These are phyloP conservation scores for Crypturellus undulatus DNA, from an alignment of 2,113 vertebrate species.

Conservation along the genomic window DNA sequence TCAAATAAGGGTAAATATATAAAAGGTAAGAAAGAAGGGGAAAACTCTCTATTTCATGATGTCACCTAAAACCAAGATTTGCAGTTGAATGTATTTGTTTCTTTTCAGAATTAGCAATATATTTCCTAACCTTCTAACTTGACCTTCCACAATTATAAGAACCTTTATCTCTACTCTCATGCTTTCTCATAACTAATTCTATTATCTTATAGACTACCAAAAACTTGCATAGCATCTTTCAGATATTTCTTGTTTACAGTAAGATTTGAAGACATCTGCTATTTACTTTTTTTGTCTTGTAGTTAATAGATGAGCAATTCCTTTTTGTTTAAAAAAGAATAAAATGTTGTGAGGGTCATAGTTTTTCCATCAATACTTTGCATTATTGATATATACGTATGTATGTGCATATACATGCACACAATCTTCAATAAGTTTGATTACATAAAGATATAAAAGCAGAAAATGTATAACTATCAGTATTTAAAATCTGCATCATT, in stretches of 20 bases:
- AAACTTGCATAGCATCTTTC: not conserved
- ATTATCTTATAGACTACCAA: not conserved
- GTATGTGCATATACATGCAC: not conserved
- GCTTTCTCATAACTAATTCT: not conserved
- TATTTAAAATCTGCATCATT: not conserved
- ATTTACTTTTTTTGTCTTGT: not conserved
- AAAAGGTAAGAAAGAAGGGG: not conserved
- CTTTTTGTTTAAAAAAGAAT: constrained; percentile 29
- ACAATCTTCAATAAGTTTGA: not conserved
- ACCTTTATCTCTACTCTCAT: not conserved
- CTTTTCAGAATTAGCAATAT: not conserved
- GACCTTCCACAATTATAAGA: not conserved
- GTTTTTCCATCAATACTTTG: constrained; percentile 29
- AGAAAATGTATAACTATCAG: not conserved
- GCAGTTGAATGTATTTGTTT: not conserved
- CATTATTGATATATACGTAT: not conserved
- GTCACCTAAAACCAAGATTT: not conserved
- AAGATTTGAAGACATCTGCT: not conserved
- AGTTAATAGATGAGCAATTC: constrained; percentile 56
- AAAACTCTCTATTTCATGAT: not conserved
- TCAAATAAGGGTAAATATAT: not conserved
- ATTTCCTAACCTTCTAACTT: constrained; percentile 6
- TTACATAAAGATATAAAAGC: not conserved
- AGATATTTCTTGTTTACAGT: constrained; percentile 7
- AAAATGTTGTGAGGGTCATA: not conserved